Evolutionary conservation across 2,888 invertebrate species (phyloP), one percentile per base, ranked within the genome.

Genomic region (Carterocephalus palaemon): DNA sequence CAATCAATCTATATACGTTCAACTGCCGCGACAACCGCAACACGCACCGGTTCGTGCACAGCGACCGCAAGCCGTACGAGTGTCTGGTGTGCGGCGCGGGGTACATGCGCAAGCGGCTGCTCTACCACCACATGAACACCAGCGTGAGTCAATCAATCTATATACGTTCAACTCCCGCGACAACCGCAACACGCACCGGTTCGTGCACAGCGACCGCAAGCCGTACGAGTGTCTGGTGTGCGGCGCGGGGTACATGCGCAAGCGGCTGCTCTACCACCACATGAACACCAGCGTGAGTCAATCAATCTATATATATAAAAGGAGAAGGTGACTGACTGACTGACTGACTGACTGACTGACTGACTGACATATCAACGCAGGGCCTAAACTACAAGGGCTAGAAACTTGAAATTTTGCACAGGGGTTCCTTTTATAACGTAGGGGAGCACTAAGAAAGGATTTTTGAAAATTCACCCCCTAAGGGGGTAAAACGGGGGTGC

Each of bases 31-130:
- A 95, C 77, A 95, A 95, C 66, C 88, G 95, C 47, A 95, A 95
- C 80, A 93, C 93, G 5, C 95, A 95, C 70, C 88, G 94, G 17
- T 95, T 94, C 74, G 92, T 94, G 32, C 95, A 95, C 76, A 93
- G 93, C 61, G 93, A 94, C 68, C 93, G 94, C 69, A 95, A 95
- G 60, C 95, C 95, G 0, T 95, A 94, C 74, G 94, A 94, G 72
- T 95, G 95, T 64, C 77, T 92, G 48, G 90, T 92, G 3, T 95
- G 95, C 65, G 93, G 93, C 2, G 90, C 91, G 56, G 95, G 94
- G 0, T 95, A 92, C 64, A 95, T 95, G 94, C 83, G 95, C 5
- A 95, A 94, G 61, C 93, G 94, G 2, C 80, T 92, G 45, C 87
- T 95, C 0, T 91, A 93, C 64, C 88, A 91, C 24, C 95, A 95